Conservation (phyloP, 2,797 vertebrate species). For the Neosilurus mollespiculum region DNA sequence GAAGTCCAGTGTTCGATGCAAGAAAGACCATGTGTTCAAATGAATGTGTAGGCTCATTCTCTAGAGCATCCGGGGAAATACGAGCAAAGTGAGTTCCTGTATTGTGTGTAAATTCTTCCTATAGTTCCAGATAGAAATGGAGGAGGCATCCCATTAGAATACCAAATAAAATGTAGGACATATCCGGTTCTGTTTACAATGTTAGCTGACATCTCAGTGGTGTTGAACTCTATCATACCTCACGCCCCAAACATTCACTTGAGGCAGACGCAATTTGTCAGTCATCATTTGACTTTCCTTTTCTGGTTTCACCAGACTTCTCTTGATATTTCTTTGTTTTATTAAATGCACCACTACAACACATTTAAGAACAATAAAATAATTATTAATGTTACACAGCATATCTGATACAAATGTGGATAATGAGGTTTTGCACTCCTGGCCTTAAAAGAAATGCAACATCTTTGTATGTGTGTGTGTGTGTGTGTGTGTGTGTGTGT, state of each 20-base stretch:
- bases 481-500: too few relatives aligned
- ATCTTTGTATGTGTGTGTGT: too few relatives aligned
- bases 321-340: constrained; percentile 10
- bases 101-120: constrained; percentile 21
- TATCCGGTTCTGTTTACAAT: constrained; percentile 37
- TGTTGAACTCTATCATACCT: constrained; percentile 12
- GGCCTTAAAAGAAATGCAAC: neutral
- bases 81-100: constrained; percentile 45
- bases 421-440: neutral
- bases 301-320: neutral
- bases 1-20: constrained; percentile 44
- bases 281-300: constrained; percentile 12
- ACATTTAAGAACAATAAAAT: constrained; percentile 26
- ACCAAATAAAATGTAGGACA: constrained; percentile 8
- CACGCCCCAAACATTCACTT: neutral
- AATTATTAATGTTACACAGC: constrained; percentile 23
- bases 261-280: constrained; percentile 21
- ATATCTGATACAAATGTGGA: constrained; percentile 8
- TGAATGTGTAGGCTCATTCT: constrained; percentile 38
- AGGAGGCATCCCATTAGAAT: constrained; percentile 13
- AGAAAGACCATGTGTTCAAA: constrained; percentile 38
- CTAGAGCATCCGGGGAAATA: constrained; percentile 26
- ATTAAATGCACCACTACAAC: constrained; percentile 15
- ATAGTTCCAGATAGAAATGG: constrained; percentile 26
- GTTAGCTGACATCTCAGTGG: constrained; percentile 13